Conservation (phyloP, 35 echinoderm and acorn worm species). For the Heliocidaris erythrogramma region DNA sequence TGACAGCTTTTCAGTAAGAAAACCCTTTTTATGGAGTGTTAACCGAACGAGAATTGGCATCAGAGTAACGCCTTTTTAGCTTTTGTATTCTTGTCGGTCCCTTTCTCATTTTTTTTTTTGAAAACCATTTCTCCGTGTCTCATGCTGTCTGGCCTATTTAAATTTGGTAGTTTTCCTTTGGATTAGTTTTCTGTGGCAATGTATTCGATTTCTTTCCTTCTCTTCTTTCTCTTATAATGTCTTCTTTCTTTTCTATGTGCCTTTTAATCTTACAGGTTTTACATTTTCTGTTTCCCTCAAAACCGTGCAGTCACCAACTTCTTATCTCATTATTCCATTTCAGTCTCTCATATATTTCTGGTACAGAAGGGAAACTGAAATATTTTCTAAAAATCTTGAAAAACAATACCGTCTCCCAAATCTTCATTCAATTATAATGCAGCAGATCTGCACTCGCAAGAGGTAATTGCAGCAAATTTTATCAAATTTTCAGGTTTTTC, state of each 20-base stretch:
- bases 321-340: too few species aligned
- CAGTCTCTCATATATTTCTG: too few species aligned
- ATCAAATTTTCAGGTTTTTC: too few species aligned
- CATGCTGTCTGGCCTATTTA: not conserved
- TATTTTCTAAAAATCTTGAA: too few species aligned
- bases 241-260: not conserved
- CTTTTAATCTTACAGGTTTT: too few species aligned
- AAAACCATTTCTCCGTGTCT: not conserved
- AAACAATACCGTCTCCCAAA: too few species aligned
- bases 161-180: not conserved
- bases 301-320: too few species aligned
- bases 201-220: not conserved
- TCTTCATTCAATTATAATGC: too few species aligned
- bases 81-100: not conserved
- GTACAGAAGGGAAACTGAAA: too few species aligned
- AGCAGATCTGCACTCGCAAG: too few species aligned
- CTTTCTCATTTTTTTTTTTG: not conserved
- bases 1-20: conserved; percentile 9
- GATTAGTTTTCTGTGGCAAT: not conserved
- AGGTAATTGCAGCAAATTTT: too few species aligned
- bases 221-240: not conserved
- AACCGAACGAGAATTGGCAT: not conserved
- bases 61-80: not conserved
- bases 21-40: not conserved
- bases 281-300: too few species aligned